Percentiles rank a stretch among this genome's conserved stretches.
phyloP scores from a whole-genome alignment of 1,140 invertebrate genomes.

The Drosophila pruinosa region DNA sequence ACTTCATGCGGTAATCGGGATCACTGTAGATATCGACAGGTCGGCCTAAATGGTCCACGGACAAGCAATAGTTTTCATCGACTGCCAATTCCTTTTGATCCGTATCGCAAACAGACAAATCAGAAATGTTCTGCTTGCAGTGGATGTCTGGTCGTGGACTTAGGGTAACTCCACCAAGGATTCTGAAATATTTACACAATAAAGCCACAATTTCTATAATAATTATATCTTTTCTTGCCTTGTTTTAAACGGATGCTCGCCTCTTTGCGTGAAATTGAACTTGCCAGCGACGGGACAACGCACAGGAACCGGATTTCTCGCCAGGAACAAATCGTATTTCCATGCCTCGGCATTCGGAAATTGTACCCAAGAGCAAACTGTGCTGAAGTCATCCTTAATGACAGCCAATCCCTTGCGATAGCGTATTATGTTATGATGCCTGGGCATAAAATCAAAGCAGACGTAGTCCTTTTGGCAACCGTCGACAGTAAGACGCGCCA shows the following conservation, averaged over 20 bases:
- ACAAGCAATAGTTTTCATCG: constrained; percentile 97
- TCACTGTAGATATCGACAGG: constrained; percentile 97
- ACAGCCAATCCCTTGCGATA: constrained; percentile 95
- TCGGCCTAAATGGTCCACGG: constrained; percentile 96
- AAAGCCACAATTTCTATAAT: background rate
- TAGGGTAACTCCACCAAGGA: constrained; percentile 96
- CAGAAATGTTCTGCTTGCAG: constrained; percentile 96
- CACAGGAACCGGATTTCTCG: constrained; percentile 95
- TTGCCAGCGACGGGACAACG: constrained; percentile 98
- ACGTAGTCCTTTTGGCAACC: constrained; percentile 99
- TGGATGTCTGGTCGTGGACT: constrained; percentile 96
- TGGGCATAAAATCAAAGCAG: constrained; percentile 97
- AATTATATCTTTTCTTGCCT: constrained; percentile 65
- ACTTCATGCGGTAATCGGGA: constrained; percentile 98
- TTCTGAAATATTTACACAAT: constrained; percentile 84
- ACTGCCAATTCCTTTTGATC: constrained; percentile 97
- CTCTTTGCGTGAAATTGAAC: constrained; percentile 95
- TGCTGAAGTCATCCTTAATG: constrained; percentile 94
- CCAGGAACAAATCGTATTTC: constrained; percentile 94
- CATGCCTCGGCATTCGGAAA: constrained; percentile 93
- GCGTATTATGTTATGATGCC: constrained; percentile 97
- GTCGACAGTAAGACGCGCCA: constrained; percentile 97
- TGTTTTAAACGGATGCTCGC: constrained; percentile 94
- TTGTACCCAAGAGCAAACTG: constrained; percentile 96
- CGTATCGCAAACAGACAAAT: constrained; percentile 96